A percentile compares a stretch with the other conserved stretches of the same genome.
phyloP scores from a whole-genome alignment of 2,113 vertebrate genomes.

The Leptosomus discolor region DNA sequence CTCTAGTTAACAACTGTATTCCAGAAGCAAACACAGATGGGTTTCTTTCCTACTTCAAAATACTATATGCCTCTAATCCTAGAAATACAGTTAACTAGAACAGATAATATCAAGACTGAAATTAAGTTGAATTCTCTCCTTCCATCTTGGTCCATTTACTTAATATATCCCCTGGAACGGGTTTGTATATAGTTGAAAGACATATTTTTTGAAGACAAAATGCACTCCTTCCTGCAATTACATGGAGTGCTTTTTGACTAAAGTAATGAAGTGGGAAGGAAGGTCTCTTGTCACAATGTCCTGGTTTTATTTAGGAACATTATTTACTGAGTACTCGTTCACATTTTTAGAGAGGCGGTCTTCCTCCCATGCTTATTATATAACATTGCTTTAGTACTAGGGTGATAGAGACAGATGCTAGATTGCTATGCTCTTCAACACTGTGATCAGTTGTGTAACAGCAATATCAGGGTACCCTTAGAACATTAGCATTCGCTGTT shows the following conservation, averaged over 20 bases:
- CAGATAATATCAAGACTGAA: background rate
- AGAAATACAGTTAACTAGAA: background rate
- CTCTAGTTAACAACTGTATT: background rate
- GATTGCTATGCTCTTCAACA: rapidly evolving
- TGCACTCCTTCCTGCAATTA: background rate
- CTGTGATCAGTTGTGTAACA: background rate
- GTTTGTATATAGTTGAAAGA: background rate
- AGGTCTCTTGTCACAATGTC: background rate
- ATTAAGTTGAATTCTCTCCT: background rate
- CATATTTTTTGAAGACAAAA: background rate
- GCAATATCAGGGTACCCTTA: background rate
- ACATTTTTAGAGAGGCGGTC: background rate
- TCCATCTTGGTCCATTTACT: background rate
- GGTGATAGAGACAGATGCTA: background rate
- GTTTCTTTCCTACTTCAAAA: background rate
- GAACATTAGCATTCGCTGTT: background rate
- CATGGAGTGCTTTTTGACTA: background rate
- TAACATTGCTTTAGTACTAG: background rate
- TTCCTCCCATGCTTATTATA: background rate
- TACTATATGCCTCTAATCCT: background rate
- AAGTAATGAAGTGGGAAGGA: background rate
- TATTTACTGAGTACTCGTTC: background rate
- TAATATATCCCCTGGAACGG: background rate
- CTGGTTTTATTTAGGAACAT: background rate
- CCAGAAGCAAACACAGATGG: background rate